Evolutionary conservation across 2,888 invertebrate genomes (phyloP).

Genomic region (Andrena haemorrhoa): DNA sequence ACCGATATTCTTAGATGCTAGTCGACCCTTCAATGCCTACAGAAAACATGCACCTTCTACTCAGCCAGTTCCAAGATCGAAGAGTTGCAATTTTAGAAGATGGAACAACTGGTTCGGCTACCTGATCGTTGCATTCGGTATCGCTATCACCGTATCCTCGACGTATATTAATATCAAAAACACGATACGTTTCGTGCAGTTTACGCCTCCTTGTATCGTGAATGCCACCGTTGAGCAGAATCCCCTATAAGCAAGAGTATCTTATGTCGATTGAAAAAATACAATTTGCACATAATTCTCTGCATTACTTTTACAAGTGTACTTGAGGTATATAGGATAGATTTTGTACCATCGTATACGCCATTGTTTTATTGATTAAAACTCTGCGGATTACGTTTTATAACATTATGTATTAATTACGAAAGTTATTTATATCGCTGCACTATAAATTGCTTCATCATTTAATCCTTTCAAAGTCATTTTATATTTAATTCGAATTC

Average conservation of each 20-base stretch:
- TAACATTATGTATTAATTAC: not conserved
- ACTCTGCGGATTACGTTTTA: not conserved
- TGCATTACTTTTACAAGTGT: not conserved
- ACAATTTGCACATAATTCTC: not conserved
- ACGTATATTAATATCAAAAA: conserved; percentile 90
- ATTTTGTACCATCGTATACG: not conserved
- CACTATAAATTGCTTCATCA: too few relatives aligned
- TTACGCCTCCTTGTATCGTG: conserved; percentile 90
- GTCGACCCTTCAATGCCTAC: conserved; percentile 50
- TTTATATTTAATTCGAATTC: not conserved
- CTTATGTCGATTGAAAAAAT: not conserved
- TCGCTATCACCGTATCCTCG: conserved; percentile 88
- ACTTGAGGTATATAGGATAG: not conserved
- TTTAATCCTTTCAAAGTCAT: not conserved
- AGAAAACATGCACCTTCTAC: conserved; percentile 10
- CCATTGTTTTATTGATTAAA: conserved; percentile 9
- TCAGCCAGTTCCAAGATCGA: not conserved
- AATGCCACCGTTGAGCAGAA: conserved; percentile 85
- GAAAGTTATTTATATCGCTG: not conserved
- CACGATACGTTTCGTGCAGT: conserved; percentile 88
- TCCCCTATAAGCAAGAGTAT: not conserved
- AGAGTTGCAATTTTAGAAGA: conserved; percentile 29
- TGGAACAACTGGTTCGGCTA: conserved; percentile 86
- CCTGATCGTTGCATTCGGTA: conserved; percentile 88
- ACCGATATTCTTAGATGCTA: conserved; percentile 73